A percentile compares a stretch with the other conserved stretches of the same genome.
phyloP scores from a whole-genome alignment of 1,140 invertebrate species.

The Rhopalosiphum padi region DNA sequence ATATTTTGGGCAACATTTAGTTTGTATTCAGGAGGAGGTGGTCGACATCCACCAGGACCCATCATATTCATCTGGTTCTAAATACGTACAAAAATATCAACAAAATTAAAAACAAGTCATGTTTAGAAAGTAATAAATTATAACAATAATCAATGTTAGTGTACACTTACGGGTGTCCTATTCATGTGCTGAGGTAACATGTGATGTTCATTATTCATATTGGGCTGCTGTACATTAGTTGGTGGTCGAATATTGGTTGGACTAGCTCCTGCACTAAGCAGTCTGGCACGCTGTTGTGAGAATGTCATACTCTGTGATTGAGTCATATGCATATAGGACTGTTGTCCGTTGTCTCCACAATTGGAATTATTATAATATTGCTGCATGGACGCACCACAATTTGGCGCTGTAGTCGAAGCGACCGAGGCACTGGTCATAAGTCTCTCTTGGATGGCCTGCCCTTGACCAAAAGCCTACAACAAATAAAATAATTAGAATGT shows the following conservation, averaged over 20 bases:
- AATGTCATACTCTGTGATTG: slow-evolving; percentile 51
- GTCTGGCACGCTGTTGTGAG: slow-evolving; percentile 38
- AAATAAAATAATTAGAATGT: background rate
- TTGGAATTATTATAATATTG: slow-evolving; percentile 48
- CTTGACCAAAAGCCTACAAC: slow-evolving; percentile 40
- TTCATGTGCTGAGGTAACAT: slow-evolving; percentile 54
- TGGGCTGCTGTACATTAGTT: background rate
- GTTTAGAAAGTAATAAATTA: background rate
- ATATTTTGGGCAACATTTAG: slow-evolving; percentile 46
- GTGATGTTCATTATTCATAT: slow-evolving; percentile 33
- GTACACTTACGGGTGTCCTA: slow-evolving; percentile 27
- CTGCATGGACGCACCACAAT: slow-evolving; percentile 37
- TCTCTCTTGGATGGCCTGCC: slow-evolving; percentile 37
- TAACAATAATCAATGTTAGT: background rate
- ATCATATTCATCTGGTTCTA: slow-evolving; percentile 52
- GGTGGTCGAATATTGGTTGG: slow-evolving; percentile 31
- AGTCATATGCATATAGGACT: slow-evolving; percentile 44
- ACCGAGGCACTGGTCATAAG: slow-evolving; percentile 14
- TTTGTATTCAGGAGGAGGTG: slow-evolving; percentile 51
- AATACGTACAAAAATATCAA: background rate
- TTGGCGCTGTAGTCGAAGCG: slow-evolving; percentile 3
- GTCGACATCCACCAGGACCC: slow-evolving; percentile 24
- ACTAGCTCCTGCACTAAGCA: slow-evolving; percentile 44
- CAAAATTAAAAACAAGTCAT: background rate
- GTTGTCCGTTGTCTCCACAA: slow-evolving; percentile 17